A percentile compares a stretch with the other conserved stretches of the same genome.
These are phyloP conservation scores for Neopelma chrysocephalum DNA, from an alignment of 2,797 vertebrate genomes.

Conservation along the genomic window DNA sequence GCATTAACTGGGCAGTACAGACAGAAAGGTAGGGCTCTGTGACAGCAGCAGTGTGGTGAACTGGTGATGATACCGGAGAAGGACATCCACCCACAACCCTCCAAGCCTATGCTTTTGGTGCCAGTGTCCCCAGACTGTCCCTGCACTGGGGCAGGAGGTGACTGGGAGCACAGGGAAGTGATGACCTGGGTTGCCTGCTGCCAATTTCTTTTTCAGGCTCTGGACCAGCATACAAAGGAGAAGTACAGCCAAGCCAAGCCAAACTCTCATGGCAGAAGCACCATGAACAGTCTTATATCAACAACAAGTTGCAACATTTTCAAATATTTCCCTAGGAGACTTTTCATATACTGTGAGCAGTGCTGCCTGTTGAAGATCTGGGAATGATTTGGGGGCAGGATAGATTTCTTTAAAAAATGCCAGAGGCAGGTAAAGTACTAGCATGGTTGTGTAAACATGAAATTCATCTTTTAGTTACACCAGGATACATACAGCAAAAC, in stretches of 20 bases:
- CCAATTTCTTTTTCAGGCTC: not conserved
- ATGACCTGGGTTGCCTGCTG: not conserved
- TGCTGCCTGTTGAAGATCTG: not conserved
- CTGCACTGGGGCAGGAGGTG: not conserved
- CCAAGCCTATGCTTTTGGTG: not conserved
- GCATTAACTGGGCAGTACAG: not conserved
- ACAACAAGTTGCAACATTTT: not conserved
- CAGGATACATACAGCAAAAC: not conserved
- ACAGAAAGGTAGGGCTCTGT: not conserved
- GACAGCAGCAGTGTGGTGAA: accelerated
- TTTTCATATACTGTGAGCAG: not conserved
- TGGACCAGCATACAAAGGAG: not conserved
- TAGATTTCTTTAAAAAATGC: not conserved
- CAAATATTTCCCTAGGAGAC: not conserved
- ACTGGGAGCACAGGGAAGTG: not conserved
- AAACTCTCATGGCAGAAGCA: not conserved
- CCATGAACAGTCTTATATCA: not conserved
- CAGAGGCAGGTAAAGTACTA: not conserved
- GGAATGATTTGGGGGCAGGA: not conserved
- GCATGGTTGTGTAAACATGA: not conserved
- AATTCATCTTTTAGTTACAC: not conserved
- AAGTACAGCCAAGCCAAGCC: not conserved
- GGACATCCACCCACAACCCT: not conserved
- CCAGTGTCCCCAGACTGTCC: not conserved
- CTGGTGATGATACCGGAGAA: not conserved